A percentile compares a stretch with the other conserved stretches of the same genome.
Conservation (phyloP, 2,797 vertebrate species). For the Loris lydekkerianus region DNA sequence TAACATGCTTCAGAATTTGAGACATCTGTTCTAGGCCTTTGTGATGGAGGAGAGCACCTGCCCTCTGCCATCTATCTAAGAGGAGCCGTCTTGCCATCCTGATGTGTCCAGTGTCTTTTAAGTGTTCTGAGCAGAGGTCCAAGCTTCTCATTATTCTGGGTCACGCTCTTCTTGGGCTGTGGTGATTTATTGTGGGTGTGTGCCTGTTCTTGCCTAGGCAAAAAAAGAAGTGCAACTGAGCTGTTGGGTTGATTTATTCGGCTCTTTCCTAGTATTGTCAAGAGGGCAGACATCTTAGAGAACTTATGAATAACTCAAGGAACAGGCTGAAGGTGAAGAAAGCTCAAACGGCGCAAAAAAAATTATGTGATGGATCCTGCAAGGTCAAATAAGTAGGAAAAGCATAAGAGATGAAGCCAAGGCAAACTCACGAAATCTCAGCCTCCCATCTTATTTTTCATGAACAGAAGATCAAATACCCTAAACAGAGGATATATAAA, state of each 20-base stretch:
- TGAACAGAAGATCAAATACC: background rate
- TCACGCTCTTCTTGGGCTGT: fast-evolving
- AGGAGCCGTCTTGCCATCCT: background rate
- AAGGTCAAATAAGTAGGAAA: slow-evolving; percentile 58
- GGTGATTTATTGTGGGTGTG: slow-evolving; percentile 67
- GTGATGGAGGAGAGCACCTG: background rate
- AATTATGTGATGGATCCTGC: background rate
- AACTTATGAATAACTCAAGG: background rate
- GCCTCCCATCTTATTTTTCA: background rate
- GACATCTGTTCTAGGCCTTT: background rate
- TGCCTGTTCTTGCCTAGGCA: slow-evolving; percentile 59
- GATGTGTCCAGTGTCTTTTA: background rate
- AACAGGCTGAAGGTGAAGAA: slow-evolving; percentile 67
- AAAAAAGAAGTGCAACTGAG: slow-evolving; percentile 76
- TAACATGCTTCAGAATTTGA: background rate
- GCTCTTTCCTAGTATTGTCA: slow-evolving; percentile 63
- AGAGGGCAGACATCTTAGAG: slow-evolving; percentile 31
- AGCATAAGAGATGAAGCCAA: background rate
- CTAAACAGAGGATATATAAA: background rate
- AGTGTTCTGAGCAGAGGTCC: background rate
- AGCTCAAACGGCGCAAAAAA: slow-evolving; percentile 61
- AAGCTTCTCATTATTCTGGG: background rate
- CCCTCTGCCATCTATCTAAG: background rate
- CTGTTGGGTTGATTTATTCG: slow-evolving; percentile 73
- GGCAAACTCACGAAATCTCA: background rate